A percentile compares a stretch with the other conserved stretches of the same genome.
These are phyloP conservation scores for Lampris megalopsis DNA, from an alignment of 2,113 vertebrate species.

Conservation along the genomic window DNA sequence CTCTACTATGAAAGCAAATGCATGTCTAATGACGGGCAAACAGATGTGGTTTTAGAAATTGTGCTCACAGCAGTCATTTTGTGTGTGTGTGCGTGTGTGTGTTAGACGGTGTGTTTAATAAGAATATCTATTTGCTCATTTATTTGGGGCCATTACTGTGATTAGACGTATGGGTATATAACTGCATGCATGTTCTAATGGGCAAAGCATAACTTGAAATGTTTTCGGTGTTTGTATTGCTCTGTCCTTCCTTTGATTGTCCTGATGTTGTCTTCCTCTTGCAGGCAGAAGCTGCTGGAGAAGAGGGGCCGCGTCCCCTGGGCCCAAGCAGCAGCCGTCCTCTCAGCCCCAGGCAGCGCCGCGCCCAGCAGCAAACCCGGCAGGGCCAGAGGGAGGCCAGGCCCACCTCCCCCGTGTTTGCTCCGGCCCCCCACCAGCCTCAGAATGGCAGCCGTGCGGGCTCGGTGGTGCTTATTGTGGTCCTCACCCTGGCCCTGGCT, in stretches of 20 bases:
- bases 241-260: not conserved
- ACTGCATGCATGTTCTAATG: no score
- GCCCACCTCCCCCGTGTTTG: conserved; percentile 76
- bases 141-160: no score
- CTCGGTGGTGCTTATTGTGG: conserved; percentile 88
- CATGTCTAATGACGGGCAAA: not conserved
- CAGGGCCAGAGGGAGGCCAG: conserved; percentile 75
- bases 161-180: no score
- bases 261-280: not conserved
- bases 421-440: conserved; percentile 79
- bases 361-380: conserved; percentile 84
- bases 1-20: not conserved
- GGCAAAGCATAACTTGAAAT: no score
- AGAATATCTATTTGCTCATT: no score
- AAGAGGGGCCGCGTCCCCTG: conserved; percentile 47
- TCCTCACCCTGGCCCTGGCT: conserved; percentile 92
- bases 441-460: conserved; percentile 84
- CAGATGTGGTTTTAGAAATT: no score
- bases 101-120: not conserved
- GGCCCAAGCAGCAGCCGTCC: conserved; percentile 69
- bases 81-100: not conserved
- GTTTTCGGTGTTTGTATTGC: not conserved
- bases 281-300: conserved; percentile 75
- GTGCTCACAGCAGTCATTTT: not conserved
- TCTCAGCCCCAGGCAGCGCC: conserved; percentile 91